Conservation (phyloP, 2,113 vertebrate genomes). For the Clarias batrachus region DNA sequence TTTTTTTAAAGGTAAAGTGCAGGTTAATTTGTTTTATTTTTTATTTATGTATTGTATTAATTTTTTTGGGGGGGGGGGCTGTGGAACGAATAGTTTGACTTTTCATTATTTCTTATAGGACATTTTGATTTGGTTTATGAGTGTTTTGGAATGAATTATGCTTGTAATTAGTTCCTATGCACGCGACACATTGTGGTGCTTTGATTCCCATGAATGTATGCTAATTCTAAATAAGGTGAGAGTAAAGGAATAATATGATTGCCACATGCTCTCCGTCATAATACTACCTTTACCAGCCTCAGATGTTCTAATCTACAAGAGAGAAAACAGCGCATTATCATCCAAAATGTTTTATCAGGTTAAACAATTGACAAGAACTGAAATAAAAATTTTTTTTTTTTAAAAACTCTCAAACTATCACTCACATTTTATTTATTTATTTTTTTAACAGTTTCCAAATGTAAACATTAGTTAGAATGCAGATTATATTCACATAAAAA, state of each 20-base stretch:
- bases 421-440: slow-evolving; percentile 59
- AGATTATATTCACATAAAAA: slow-evolving; percentile 52
- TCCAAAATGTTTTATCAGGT: neutral
- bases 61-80: no score
- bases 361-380: neutral
- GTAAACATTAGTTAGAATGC: slow-evolving; percentile 63
- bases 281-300: neutral
- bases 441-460: slow-evolving; percentile 67
- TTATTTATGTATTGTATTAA: no score
- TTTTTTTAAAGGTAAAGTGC: no score
- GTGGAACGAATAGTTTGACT: no score
- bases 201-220: neutral
- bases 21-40: no score
- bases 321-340: neutral
- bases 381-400: no score
- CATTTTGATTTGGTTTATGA: no score
- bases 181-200: neutral
- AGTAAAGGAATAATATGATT: neutral
- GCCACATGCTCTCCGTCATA: neutral
- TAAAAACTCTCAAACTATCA: neutral
- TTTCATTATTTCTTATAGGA: no score
- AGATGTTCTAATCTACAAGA: neutral
- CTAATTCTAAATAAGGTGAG: neutral
- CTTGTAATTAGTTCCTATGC: neutral
- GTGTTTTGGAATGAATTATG: no score